Evolutionary conservation across 2,113 vertebrate genomes (phyloP).

Genomic region (Reinhardtius hippoglossoides): DNA sequence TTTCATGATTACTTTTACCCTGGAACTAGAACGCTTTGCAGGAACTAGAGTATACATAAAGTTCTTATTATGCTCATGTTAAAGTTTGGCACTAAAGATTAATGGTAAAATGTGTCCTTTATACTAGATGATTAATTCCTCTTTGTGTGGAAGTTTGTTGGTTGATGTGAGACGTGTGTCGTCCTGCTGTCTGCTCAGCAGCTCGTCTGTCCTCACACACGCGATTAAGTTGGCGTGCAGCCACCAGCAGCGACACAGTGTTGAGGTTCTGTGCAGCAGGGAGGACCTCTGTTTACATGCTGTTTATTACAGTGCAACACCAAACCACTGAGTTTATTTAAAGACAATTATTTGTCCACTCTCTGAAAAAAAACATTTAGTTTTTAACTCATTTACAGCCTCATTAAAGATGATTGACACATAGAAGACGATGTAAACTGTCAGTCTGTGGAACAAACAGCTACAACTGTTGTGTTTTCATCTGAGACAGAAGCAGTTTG

Average conservation of each 20-base stretch:
- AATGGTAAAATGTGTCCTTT: too few relatives aligned
- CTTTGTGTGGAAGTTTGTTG: background rate
- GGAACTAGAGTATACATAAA: too few relatives aligned
- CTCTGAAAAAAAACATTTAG: background rate
- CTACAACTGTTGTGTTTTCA: background rate
- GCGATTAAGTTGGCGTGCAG: too few relatives aligned
- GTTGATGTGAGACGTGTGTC: too few relatives aligned
- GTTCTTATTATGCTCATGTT: background rate
- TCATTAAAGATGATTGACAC: background rate
- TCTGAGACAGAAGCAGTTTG: too few relatives aligned
- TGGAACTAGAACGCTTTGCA: too few relatives aligned
- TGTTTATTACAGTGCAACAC: background rate
- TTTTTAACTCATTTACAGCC: background rate
- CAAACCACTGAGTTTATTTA: background rate
- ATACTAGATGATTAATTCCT: too few relatives aligned
- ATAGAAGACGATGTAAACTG: background rate
- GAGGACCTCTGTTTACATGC: background rate
- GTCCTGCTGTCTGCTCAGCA: too few relatives aligned
- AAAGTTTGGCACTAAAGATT: background rate
- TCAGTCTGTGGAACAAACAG: background rate
- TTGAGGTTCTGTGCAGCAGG: background rate
- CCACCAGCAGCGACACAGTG: background rate
- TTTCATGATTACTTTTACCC: too few relatives aligned
- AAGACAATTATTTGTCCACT: background rate
- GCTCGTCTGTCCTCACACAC: conserved; percentile 28